Conservation (phyloP, 2,113 vertebrate genomes). For the Microtus montanus region DNA sequence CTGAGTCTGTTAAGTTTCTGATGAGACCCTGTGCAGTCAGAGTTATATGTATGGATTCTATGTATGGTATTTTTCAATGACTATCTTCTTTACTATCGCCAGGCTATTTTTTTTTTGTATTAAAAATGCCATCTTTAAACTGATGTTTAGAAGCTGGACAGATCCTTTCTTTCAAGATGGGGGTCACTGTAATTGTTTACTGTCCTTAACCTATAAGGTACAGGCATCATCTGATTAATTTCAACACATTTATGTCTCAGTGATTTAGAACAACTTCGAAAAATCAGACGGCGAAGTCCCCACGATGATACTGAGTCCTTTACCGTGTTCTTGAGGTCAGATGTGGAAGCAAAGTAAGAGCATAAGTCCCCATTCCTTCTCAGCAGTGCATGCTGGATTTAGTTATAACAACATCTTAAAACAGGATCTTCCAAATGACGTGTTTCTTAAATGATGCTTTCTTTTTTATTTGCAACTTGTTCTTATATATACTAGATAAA, state of each 20-base stretch:
- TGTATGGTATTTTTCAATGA: not conserved
- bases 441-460: constrained; percentile 42
- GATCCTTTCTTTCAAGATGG: not conserved
- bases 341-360: constrained; percentile 96
- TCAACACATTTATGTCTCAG: constrained; percentile 80
- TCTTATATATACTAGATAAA: constrained; percentile 1
- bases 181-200: not conserved
- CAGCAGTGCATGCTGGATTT: not conserved
- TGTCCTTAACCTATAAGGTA: not conserved
- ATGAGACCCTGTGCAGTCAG: not conserved
- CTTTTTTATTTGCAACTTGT: constrained; percentile 21
- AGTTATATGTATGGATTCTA: too few relatives aligned
- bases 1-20: not conserved
- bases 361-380: not conserved
- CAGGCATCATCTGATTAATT: constrained; percentile 38
- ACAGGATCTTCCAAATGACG: constrained; percentile 12
- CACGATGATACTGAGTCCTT: constrained; percentile 98
- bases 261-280: constrained; percentile 95
- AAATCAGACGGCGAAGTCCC: constrained; percentile 95
- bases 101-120: not conserved
- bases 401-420: not conserved
- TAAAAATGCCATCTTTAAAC: constrained; percentile 44
- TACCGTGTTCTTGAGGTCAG: constrained; percentile 96
- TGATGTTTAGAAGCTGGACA: constrained; percentile 16
- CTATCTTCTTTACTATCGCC: not conserved